Conservation (phyloP, 1,140 invertebrate species). For the Grapholita molesta region DNA sequence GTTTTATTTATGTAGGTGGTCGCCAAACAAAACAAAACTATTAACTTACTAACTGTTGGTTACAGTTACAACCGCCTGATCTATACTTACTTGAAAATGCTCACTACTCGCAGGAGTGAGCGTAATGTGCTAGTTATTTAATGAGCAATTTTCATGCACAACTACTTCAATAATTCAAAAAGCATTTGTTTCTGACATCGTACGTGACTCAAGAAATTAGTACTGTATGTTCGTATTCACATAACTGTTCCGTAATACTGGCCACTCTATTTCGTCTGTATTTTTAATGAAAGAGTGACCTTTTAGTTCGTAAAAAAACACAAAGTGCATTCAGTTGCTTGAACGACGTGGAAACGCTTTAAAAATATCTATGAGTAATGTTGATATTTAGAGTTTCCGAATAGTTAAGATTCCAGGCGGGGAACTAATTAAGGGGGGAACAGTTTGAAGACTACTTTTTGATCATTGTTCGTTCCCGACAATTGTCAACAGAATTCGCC, state of each 20-base stretch:
- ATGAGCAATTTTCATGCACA: conserved; percentile 18
- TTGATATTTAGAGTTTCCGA: neutral
- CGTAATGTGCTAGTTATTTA: conserved; percentile 6
- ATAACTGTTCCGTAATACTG: neutral
- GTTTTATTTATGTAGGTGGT: no score
- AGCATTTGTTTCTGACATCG: conserved; percentile 65
- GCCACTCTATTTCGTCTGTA: conserved; percentile 10
- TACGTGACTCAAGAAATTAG: conserved; percentile 59
- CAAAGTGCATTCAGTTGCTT: neutral
- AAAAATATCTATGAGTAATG: neutral
- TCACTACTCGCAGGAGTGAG: neutral
- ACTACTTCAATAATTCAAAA: conserved; percentile 61
- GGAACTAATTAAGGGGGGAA: conserved; percentile 3
- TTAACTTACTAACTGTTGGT: neutral
- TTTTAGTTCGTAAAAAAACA: neutral
- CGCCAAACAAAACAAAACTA: neutral
- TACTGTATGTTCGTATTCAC: conserved; percentile 29
- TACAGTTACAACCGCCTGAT: neutral
- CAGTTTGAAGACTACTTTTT: conserved; percentile 35
- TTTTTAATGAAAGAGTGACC: conserved; percentile 12
- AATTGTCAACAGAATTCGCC: conserved; percentile 67
- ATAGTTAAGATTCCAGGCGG: conserved; percentile 3
- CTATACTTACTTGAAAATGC: neutral
- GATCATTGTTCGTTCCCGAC: conserved; percentile 39
- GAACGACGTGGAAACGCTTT: neutral